Evolutionary conservation across 2,888 invertebrate genomes (phyloP).

Genomic region (Acleris emargana): DNA sequence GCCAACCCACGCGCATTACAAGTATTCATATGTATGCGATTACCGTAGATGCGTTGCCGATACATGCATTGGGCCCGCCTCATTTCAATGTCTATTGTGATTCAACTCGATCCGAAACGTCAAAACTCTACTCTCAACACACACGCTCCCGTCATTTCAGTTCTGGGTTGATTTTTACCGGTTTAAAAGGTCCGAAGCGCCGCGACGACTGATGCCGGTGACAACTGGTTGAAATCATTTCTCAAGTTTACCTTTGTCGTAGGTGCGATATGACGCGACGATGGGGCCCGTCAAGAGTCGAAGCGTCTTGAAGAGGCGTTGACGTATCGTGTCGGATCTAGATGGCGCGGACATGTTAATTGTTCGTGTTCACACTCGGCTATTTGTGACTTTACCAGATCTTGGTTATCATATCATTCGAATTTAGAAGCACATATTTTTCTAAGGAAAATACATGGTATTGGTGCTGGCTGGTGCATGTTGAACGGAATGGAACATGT

Average conservation of each 20-base stretch:
- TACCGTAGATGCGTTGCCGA: constrained; percentile 73
- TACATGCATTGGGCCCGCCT: constrained; percentile 66
- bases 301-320: constrained; percentile 72
- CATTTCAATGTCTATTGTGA: constrained; percentile 79
- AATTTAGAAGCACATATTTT: too few species aligned
- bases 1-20: constrained; percentile 75
- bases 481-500: background rate
- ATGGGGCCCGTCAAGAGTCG: constrained; percentile 57
- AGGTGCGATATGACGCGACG: constrained; percentile 30
- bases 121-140: constrained; percentile 59
- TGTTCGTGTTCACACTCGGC: constrained; percentile 50
- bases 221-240: constrained; percentile 36
- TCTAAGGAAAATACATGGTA: too few species aligned
- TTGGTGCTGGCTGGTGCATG: background rate
- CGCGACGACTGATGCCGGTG: constrained; percentile 32
- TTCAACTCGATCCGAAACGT: constrained; percentile 54
- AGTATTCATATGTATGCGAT: constrained; percentile 70
- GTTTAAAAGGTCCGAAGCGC: constrained; percentile 9
- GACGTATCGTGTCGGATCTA: constrained; percentile 72
- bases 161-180: constrained; percentile 16
- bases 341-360: constrained; percentile 77
- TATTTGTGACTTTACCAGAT: constrained; percentile 11
- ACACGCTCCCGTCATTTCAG: constrained; percentile 72
- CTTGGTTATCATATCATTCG: too few species aligned
- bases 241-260: constrained; percentile 34